Percentiles rank a stretch among this genome's conserved stretches.
Conservation (phyloP, 2,113 vertebrate species). For the Parus major region DNA sequence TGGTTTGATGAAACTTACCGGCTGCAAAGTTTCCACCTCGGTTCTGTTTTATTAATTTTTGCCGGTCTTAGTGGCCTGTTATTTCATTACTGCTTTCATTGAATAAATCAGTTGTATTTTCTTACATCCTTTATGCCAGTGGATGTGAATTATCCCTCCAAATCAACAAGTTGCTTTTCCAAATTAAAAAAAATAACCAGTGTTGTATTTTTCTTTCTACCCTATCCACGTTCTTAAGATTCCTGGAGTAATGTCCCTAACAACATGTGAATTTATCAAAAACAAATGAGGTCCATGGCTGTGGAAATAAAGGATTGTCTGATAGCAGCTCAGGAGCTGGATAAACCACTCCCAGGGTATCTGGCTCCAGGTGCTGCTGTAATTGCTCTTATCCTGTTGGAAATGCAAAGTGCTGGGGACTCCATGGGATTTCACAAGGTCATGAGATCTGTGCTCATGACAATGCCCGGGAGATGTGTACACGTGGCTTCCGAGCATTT, state of each 20-base stretch:
- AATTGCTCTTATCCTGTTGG: neutral
- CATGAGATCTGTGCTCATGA: neutral
- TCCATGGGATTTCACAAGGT: neutral
- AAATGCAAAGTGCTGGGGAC: neutral
- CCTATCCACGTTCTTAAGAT: neutral
- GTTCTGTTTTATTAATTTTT: neutral
- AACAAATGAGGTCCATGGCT: neutral
- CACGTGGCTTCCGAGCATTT: neutral
- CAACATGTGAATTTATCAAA: neutral
- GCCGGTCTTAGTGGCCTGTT: neutral
- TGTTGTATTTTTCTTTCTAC: neutral
- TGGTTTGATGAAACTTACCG: neutral
- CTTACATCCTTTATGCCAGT: neutral
- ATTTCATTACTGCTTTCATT: neutral
- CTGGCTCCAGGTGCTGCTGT: neutral
- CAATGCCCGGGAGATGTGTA: neutral
- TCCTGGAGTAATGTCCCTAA: neutral
- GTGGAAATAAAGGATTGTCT: neutral
- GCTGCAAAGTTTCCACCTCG: neutral
- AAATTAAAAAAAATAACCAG: neutral
- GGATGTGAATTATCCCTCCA: neutral
- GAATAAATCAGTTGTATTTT: neutral
- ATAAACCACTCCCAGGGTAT: neutral
- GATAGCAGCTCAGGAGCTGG: neutral
- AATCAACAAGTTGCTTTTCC: neutral